Percentiles rank a stretch among this genome's conserved stretches.
These are phyloP conservation scores for Nephrotoma guestfalica DNA, from an alignment of 2,888 invertebrate genomes.

Conservation along the genomic window DNA sequence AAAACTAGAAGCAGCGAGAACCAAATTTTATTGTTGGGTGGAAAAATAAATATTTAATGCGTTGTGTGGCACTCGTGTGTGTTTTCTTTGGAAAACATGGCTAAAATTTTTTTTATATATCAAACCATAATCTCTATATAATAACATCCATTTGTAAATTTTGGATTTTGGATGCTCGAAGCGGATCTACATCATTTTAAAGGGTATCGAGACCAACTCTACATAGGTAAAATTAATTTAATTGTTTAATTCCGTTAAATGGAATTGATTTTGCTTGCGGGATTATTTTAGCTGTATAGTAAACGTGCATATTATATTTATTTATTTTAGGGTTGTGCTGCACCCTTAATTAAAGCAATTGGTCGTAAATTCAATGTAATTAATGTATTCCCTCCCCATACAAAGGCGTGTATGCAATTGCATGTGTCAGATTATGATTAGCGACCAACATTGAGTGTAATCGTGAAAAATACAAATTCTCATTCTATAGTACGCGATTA, in stretches of 20 bases:
- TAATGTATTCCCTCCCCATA: no score
- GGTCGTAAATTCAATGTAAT: no score
- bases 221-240: neutral
- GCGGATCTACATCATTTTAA: neutral
- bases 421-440: no score
- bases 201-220: neutral
- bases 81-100: neutral
- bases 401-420: no score
- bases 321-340: no score
- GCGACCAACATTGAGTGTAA: neutral
- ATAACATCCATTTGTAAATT: neutral
- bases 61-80: neutral
- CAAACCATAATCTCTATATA: neutral
- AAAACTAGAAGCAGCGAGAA: neutral
- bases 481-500: neutral
- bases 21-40: neutral
- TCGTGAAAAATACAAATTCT: neutral
- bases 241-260: neutral
- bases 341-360: no score
- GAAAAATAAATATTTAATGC: neutral
- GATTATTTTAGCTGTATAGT: no score
- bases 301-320: no score
- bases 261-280: no score
- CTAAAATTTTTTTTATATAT: neutral
- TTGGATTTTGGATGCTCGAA: neutral